Conservation (phyloP, 2,797 vertebrate species). For the Emydoidea blandingii region DNA sequence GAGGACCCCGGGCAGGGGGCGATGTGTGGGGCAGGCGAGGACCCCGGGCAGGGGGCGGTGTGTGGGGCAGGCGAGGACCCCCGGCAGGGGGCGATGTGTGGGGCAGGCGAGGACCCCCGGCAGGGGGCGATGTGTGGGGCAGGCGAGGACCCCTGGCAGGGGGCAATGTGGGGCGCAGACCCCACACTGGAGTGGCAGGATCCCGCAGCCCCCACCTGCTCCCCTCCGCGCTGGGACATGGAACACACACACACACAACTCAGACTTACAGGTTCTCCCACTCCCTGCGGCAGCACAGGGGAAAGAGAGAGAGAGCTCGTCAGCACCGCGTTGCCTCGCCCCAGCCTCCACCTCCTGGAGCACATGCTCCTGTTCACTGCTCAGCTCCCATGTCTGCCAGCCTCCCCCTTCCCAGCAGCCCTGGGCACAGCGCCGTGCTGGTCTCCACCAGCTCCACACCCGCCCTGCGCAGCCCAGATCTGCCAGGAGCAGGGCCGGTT, state of each 20-base stretch:
- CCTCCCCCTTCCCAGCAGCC: too few relatives aligned
- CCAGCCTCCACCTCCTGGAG: fast-evolving
- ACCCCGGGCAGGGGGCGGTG: not conserved
- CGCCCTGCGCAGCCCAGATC: too few relatives aligned
- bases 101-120: not conserved
- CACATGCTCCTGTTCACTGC: fast-evolving
- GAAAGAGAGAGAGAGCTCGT: conserved; percentile 51
- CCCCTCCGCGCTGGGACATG: not conserved
- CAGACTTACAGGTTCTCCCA: conserved; percentile 99
- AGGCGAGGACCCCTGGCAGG: too few relatives aligned
- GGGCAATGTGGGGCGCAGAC: too few relatives aligned
- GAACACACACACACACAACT: not conserved
- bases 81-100: fast-evolving
- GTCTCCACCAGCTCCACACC: too few relatives aligned
- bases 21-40: not conserved
- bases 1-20: too few relatives aligned
- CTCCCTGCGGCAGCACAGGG: conserved; percentile 89
- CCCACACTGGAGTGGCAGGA: not conserved
- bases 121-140: too few relatives aligned
- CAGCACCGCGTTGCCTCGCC: not conserved
- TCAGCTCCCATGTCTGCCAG: too few relatives aligned
- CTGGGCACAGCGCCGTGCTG: too few relatives aligned
- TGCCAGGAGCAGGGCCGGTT: too few relatives aligned
- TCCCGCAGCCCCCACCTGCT: not conserved
- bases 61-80: fast-evolving